phyloP scores from a whole-genome alignment of 2,113 vertebrate genomes.

The Coreoperca whiteheadi region DNA sequence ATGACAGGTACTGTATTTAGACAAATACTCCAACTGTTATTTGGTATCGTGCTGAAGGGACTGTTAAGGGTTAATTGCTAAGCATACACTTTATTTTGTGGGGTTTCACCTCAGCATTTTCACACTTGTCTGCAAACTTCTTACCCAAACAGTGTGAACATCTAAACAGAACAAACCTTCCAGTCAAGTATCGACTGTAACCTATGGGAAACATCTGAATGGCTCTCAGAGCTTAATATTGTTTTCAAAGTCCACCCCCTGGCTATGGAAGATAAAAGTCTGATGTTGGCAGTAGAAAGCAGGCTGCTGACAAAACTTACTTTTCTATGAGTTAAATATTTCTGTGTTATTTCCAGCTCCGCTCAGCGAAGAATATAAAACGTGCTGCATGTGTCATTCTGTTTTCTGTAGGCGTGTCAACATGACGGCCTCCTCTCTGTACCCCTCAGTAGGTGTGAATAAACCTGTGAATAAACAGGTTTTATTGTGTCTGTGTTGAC shows the following conservation, averaged over 20 bases:
- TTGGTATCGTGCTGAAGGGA: not conserved
- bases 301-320: conserved; percentile 33
- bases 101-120: no score
- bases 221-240: conserved; percentile 41
- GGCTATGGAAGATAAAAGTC: conserved; percentile 53
- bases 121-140: not conserved
- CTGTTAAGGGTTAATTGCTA: conserved; percentile 20
- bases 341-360: conserved; percentile 30
- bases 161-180: conserved; percentile 8
- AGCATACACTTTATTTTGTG: not conserved
- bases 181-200: conserved; percentile 13
- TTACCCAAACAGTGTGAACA: conserved; percentile 14
- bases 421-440: not conserved
- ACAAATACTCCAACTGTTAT: not conserved
- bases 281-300: conserved; percentile 51
- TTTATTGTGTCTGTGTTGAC: not conserved
- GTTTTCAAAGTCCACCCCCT: conserved; percentile 51
- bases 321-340: conserved; percentile 57
- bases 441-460: not conserved
- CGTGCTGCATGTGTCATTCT: conserved; percentile 21
- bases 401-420: conserved; percentile 15
- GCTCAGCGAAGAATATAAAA: not conserved
- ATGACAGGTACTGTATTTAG: not conserved
- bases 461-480: conserved; percentile 5
- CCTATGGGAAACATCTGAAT: conserved; percentile 34